Base-by-base conservation (phyloP, 1,140 invertebrate species). In the Antheraea pernyi region DNA sequence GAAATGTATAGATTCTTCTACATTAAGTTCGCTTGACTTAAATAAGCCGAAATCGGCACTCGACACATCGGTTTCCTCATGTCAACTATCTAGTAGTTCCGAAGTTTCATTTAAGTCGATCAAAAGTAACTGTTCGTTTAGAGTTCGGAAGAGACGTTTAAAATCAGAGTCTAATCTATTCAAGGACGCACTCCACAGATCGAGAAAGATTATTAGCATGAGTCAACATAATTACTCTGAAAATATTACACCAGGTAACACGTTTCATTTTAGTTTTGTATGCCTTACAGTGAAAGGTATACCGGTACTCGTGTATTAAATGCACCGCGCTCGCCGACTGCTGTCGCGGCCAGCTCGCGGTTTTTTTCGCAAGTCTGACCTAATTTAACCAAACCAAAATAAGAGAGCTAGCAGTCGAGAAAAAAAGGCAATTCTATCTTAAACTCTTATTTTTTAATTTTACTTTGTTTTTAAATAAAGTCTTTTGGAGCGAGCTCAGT, bases 41-140 rank as follows among this genome's bases (percentile, higher is more conserved):
- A 78, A 73, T 16, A 85, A 87, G 46, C 64, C 61, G 61, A 75
- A 82, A 60, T 5, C 30, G 10, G 36, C 60, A n/a, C 59, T 66
- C 58, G 71, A 42, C 64, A 68, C 67, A 66, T 74, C 78, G 42
- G 46, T 63, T 53, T 82, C 82, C 5, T 79, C 80, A 7, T 83
- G 67, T 67, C 70, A 65, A 46, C 53, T 86, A n/a, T 86, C 80
- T n/a, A 86, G 83, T 30, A 83, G 78, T 61, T 91, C 89, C 18
- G 89, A 91, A 13, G 69, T 70, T 22, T 91, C 89, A 2, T 91
- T 91, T 72, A 90, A 91, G 71, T 91, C 89, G 36, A 77, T 86
- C 18, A 86, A 83, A 64, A 89, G 84, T 59, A 90, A 85, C 67
- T 80, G 82, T 69, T 89, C 87, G 0, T 89, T 79, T 67, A 91